Base-by-base conservation (phyloP, 37 sponge, comb jelly and placozoan genomes). In the Aplysina aerophoba region DNA sequence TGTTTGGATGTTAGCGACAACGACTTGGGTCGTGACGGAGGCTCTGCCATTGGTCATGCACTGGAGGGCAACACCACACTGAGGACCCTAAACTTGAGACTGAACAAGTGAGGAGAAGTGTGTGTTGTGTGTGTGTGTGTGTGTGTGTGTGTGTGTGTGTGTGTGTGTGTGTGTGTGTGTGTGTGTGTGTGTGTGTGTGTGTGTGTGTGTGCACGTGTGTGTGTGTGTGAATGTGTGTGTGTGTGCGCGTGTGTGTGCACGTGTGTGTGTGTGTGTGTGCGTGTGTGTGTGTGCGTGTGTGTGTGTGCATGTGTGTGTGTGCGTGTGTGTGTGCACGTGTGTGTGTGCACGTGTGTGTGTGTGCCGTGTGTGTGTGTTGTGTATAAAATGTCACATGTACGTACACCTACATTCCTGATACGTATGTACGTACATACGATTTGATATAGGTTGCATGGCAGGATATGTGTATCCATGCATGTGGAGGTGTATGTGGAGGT, bases 11-110 rank as follows among this genome's bases (percentile, higher is more conserved):
- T 97, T 38, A 87, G 90, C 73, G 85, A 93, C 78, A 97, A 97
- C 44, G 28, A 22, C 24, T 88, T 97, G 72, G 90, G 89, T 0
- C 59, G 73, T 17, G 80, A 80, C 12, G 96, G 96, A 41, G 98
- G 93, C 0, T 64, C 63, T 3, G 82, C 96, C 35, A 87, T 97
- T 27, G 96, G 96, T 33, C 97, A 95, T 60, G 92, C 96, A 36
- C 90, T 97, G 13, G 86, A 93, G 69, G 90, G 57, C 57, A 97
- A 97, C 81, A 87, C 77, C 12, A 91, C 86, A 21, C 80, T 97
- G 37, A 86, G 28, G 27, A 67, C 55, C 0, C 90, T 97, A 22
- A 92, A 93, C 81, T 74, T 97, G 50, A 78, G 92, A 34, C 79
- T 97, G 39, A 97, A 97, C 84, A 84, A 90, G 93, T 92, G 39